These are phyloP conservation scores for Stomorhina lunata DNA, from an alignment of 2,888 invertebrate species.

Conservation along the genomic window DNA sequence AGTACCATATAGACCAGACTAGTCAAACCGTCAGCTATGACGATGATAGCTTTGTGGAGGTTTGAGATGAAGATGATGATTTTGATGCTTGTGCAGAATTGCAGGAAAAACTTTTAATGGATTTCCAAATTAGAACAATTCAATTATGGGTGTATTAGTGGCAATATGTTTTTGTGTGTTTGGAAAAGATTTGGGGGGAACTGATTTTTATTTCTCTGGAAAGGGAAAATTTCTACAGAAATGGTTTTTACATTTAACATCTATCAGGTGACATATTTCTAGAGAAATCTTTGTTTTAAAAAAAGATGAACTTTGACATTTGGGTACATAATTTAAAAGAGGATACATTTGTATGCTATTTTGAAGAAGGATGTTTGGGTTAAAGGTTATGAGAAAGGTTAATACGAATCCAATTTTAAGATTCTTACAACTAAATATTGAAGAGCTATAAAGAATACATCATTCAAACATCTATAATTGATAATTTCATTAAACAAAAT, in stretches of 20 bases:
- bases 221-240: not conserved
- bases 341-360: not conserved
- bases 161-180: too few species aligned
- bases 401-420: too few species aligned
- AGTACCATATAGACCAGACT: too few species aligned
- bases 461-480: too few species aligned
- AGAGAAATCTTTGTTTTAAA: not conserved
- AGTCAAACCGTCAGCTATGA: not conserved
- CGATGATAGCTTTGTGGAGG: not conserved
- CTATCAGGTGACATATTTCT: not conserved
- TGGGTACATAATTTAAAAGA: too few species aligned
- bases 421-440: too few species aligned
- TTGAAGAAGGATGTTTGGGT: too few species aligned
- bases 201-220: not conserved
- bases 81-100: slow-evolving; percentile 42
- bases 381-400: too few species aligned
- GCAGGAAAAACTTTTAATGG: slow-evolving; percentile 28
- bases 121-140: slow-evolving; percentile 8
- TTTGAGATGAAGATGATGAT: slow-evolving; percentile 1
- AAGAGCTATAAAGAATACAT: too few species aligned
- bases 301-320: not conserved
- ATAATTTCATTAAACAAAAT: too few species aligned
- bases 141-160: slow-evolving; percentile 1
- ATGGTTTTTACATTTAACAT: not conserved
- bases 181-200: not conserved